Base-by-base conservation (phyloP, 2,113 vertebrate species). In the Gymnocephalus cernua region DNA sequence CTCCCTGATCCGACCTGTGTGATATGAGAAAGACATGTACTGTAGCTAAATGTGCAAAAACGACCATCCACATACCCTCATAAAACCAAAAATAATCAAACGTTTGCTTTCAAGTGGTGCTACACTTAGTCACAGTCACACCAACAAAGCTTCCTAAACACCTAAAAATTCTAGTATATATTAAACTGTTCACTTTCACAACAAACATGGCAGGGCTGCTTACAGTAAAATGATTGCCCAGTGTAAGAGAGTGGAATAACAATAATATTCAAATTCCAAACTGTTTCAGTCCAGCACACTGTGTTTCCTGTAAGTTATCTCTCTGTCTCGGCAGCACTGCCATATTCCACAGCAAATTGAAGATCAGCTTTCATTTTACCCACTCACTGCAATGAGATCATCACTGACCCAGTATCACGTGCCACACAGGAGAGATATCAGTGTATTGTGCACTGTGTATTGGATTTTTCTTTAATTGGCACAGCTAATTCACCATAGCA, bases 331-430 rank as follows among this genome's bases (percentile, higher is more conserved):
- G 54, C 25, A 82, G 72, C 25, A 61, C 53, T 73, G 69, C 74
- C 79, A 78, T 82, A 61, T 61, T 77, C 51, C 72, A 45, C 66
- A 76, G 82, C 45, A 80, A 71, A 84, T 50, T 80, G 68, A 61
- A 86, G 82, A 91, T 93, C 89, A 66, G 66, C 57, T 94, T 93
- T 89, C 86, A 78, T 57, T 67, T 63, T 23, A 57, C 69, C 59
- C 59, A 51, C 69, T 90, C 72, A 80, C 29, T 82, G 67, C 76
- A 82, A 63, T 78, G 84, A 89, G 77, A 82, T 90, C 87, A 91
- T 77, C 53, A 44, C 63, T 61, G 62, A 69, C 27, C 61, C 68
- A 35, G 61, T 88, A 87, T 91, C 89, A 82, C 29, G 53, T 84
- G 38, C 35, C 27, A 14, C 51, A 47, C 72, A 54, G 53, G 47